A percentile compares a stretch with the other conserved stretches of the same genome.
Evolutionary conservation across 2,888 invertebrate genomes (phyloP).

Genomic region (Monoplex corrugatus): DNA sequence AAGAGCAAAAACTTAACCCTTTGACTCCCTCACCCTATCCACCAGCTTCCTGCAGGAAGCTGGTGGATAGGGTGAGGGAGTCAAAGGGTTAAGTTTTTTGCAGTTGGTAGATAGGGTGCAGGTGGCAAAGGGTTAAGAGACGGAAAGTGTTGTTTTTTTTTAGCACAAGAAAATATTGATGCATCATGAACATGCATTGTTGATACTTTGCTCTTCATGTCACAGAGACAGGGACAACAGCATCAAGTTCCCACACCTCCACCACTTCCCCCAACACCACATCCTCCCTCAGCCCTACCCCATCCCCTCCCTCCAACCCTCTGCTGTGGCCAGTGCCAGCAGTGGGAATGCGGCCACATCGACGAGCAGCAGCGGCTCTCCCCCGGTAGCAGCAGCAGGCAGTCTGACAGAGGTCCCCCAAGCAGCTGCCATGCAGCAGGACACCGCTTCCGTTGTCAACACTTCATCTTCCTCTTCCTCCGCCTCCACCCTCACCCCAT

Average conservation of each 20-base stretch:
- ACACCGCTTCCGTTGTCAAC: background rate
- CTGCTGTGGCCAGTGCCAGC: background rate
- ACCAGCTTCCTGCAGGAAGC: no score
- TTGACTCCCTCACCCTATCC: no score
- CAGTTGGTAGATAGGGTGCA: no score
- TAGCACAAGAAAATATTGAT: no score
- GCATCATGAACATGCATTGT: no score
- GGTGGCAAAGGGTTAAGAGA: no score
- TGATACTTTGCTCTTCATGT: background rate
- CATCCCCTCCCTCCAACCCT: slow-evolving; percentile 30
- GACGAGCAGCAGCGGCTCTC: background rate
- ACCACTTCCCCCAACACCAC: slow-evolving; percentile 44
- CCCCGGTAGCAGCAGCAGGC: background rate
- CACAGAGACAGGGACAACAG: background rate
- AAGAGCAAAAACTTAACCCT: no score
- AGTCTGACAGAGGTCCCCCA: background rate
- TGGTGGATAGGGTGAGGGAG: no score
- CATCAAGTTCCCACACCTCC: slow-evolving; percentile 24
- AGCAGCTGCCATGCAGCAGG: background rate
- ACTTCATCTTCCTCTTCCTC: slow-evolving; percentile 37
- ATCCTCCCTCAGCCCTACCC: slow-evolving; percentile 35
- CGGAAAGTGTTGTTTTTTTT: no score
- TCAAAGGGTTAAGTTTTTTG: no score
- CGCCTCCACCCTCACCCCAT: slow-evolving; percentile 43
- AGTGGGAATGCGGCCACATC: background rate